Evolutionary conservation across 1,140 invertebrate genomes (phyloP).

Genomic region (Drosophila bifasciata): DNA sequence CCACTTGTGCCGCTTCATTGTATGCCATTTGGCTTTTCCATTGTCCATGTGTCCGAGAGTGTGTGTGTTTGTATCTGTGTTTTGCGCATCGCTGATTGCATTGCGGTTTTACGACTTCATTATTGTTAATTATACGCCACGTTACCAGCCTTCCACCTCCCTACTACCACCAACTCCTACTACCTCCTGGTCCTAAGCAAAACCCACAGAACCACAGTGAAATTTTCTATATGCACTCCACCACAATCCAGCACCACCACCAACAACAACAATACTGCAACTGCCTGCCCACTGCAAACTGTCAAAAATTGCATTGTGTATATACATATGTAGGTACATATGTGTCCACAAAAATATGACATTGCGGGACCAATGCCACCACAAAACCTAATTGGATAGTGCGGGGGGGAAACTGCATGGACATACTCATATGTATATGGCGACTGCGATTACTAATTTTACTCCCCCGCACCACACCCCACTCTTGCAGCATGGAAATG

Average conservation of each 20-base stretch:
- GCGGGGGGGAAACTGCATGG: no score
- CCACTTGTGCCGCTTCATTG: slow-evolving; percentile 4
- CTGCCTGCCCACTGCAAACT: slow-evolving; percentile 24
- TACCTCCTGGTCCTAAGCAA: no score
- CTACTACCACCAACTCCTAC: no score
- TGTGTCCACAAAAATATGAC: slow-evolving; percentile 5
- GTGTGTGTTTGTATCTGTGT: slow-evolving; percentile 55
- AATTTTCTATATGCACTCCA: slow-evolving; percentile 4
- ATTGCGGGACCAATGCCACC: no score
- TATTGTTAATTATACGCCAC: slow-evolving; percentile 79
- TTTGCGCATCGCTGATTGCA: slow-evolving; percentile 82
- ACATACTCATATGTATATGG: no score
- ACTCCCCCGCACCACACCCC: no score
- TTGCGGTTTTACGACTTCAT: slow-evolving; percentile 82
- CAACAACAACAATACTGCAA: no score
- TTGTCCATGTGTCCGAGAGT: slow-evolving; percentile 33
- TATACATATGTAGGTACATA: no score
- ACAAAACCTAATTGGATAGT: no score
- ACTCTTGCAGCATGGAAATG: no score
- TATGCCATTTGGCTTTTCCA: slow-evolving; percentile 61
- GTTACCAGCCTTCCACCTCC: slow-evolving; percentile 46
- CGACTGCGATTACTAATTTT: no score
- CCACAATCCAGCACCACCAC: slow-evolving; percentile 7
- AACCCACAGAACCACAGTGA: no score
- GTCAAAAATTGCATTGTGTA: slow-evolving; percentile 46